Conservation (phyloP, 2,113 vertebrate genomes). For the Bucco capensis region DNA sequence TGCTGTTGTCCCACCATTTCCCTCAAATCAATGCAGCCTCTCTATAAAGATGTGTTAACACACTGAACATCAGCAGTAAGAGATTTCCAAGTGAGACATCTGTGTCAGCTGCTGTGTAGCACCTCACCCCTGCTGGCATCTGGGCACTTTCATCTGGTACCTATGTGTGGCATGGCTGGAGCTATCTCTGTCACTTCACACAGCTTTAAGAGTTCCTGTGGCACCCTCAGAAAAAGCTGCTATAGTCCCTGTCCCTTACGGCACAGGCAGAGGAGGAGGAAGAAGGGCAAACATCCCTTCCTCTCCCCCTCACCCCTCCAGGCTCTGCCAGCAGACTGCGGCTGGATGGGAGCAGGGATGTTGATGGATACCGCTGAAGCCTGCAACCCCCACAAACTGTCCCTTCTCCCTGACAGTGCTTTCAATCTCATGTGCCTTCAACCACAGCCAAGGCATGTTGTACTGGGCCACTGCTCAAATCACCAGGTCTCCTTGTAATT, state of each 20-base stretch:
- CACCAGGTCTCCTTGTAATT: neutral
- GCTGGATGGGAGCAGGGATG: neutral
- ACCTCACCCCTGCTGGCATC: neutral
- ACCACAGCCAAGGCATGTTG: rapidly evolving
- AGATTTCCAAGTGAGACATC: constrained; percentile 5
- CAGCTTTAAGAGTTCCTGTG: neutral
- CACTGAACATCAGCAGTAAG: neutral
- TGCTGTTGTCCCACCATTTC: neutral
- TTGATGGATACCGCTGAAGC: rapidly evolving
- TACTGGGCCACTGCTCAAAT: neutral
- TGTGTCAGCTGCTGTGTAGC: neutral
- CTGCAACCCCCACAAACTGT: neutral
- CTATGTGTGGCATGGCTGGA: rapidly evolving
- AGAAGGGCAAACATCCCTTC: neutral
- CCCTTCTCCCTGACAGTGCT: rapidly evolving
- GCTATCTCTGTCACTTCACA: neutral
- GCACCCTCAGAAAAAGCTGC: neutral
- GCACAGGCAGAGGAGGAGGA: rapidly evolving
- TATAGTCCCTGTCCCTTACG: neutral
- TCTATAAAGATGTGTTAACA: neutral
- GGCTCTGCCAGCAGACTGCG: neutral
- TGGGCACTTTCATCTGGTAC: neutral
- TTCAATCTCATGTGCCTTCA: neutral
- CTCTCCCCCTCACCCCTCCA: rapidly evolving
- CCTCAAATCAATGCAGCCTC: neutral